phyloP scores from a whole-genome alignment of 2,113 vertebrate genomes.

The Xiphias gladius region DNA sequence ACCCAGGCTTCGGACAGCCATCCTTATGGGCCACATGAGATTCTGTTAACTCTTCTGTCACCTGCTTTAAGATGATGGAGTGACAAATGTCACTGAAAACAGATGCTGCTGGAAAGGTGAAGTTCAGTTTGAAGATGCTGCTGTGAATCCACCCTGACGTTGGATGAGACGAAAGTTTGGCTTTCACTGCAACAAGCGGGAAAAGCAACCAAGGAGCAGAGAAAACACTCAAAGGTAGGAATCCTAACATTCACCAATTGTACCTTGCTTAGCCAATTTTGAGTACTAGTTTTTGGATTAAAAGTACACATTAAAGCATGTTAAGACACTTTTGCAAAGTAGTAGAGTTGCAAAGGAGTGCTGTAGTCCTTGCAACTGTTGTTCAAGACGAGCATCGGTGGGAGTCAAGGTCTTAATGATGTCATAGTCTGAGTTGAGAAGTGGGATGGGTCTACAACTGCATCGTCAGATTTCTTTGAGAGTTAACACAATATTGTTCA shows the following conservation, averaged over 20 bases:
- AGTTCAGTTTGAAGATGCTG: slow-evolving; percentile 36
- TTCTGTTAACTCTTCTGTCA: slow-evolving; percentile 41
- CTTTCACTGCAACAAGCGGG: not conserved
- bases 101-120: slow-evolving; percentile 36
- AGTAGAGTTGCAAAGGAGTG: slow-evolving; percentile 2
- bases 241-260: not conserved
- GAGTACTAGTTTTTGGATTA: not conserved
- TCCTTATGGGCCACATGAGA: slow-evolving; percentile 28
- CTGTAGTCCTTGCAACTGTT: slow-evolving; percentile 8
- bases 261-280: not conserved
- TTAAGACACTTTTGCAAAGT: not conserved
- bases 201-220: slow-evolving; percentile 9
- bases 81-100: slow-evolving; percentile 7
- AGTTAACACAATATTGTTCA: slow-evolving; percentile 9
- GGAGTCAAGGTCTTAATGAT: slow-evolving; percentile 63
- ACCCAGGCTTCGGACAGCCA: slow-evolving; percentile 32
- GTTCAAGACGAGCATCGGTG: slow-evolving; percentile 15
- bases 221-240: slow-evolving; percentile 59
- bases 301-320: not conserved
- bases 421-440: slow-evolving; percentile 61
- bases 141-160: slow-evolving; percentile 19
- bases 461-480: slow-evolving; percentile 56
- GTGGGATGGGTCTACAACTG: slow-evolving; percentile 52
- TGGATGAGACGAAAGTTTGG: slow-evolving; percentile 15
- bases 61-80: slow-evolving; percentile 42